A percentile compares a stretch with the other conserved stretches of the same genome.
Evolutionary conservation across 2,113 vertebrate genomes (phyloP).

Genomic region (Nymphicus hollandicus): DNA sequence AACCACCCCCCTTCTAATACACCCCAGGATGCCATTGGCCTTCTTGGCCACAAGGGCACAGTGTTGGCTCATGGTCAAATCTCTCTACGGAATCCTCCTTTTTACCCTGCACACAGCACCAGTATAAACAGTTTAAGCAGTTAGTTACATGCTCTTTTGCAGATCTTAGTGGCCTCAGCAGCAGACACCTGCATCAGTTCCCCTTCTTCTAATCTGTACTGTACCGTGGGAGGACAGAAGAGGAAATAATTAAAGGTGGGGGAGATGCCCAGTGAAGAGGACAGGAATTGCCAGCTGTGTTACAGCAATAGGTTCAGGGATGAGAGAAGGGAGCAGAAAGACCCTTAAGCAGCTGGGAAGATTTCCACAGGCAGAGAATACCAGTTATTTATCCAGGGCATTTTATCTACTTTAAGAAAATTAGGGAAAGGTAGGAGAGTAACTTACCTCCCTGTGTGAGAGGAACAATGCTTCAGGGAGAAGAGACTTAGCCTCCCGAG

Average conservation of each 20-base stretch:
- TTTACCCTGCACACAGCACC: not conserved
- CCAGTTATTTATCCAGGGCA: not conserved
- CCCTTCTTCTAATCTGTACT: not conserved
- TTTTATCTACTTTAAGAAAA: not conserved
- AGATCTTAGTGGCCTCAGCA: not conserved
- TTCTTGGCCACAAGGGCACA: too few relatives aligned
- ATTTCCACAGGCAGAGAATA: not conserved
- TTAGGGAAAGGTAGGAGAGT: not conserved
- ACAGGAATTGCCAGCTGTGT: not conserved
- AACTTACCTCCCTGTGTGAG: not conserved
- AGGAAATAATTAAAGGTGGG: too few relatives aligned
- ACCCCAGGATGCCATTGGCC: too few relatives aligned
- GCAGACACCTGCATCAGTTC: not conserved
- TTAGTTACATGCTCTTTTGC: not conserved
- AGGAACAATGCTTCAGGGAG: not conserved
- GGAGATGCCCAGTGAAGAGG: not conserved
- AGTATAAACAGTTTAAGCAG: not conserved
- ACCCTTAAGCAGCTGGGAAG: not conserved
- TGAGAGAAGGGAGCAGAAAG: not conserved
- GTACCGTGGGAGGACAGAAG: not conserved
- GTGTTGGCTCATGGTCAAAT: too few relatives aligned
- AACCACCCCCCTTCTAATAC: too few relatives aligned
- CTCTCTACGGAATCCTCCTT: not conserved
- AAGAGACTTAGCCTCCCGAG: not conserved
- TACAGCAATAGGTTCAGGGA: not conserved